Base-by-base conservation (phyloP, 1,140 invertebrate genomes). In the Charaxes varanes region DNA sequence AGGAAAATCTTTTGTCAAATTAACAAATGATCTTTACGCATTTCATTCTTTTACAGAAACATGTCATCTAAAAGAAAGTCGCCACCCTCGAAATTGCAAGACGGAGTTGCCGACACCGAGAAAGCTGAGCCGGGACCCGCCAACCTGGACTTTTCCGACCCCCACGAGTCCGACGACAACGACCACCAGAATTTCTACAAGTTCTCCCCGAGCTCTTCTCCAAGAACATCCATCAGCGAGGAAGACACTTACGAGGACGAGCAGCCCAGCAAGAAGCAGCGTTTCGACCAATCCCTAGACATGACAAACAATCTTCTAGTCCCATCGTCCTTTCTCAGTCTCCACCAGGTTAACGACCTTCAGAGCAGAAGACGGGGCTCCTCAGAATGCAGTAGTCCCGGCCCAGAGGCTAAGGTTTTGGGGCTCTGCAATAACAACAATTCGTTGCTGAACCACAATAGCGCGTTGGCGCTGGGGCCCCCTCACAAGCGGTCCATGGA, bases 61-160 rank as follows among this genome's bases (percentile, higher is more conserved):
- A 95, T 95, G 94, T 95, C 93, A 89, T 95, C 94, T 85, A 95
- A 95, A 90, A 90, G 93, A 86, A 95, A 95, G 84, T 94, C 93
- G 76, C 93, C 93, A 78, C 94, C 94, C 84, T 93, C 92, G 51
- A 95, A 95, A 88, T 88, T 95, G 85, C 90, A 92, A 86, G 92
- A 94, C 86, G 92, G 92, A 83, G 89, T 88, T 60, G 85, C 87
- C 60, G 83, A 86, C 53, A 83, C 83, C 44, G 63, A 73, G 16
- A 77, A 79, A 58, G 56, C 67, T 33, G 85, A 84, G 62, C 84
- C 83, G 13, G 76, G 79, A 28, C 68, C 68, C 16, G 71, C 70
- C 13, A 71, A 59, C 52, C 52, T 62, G 46, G 77, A 79, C 13
- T 82, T 85, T 71, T 65, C 80, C 34, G 73, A 80, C 60, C 59